These are phyloP conservation scores for Plebejus argus DNA, from an alignment of 2,888 invertebrate genomes.

Conservation along the genomic window DNA sequence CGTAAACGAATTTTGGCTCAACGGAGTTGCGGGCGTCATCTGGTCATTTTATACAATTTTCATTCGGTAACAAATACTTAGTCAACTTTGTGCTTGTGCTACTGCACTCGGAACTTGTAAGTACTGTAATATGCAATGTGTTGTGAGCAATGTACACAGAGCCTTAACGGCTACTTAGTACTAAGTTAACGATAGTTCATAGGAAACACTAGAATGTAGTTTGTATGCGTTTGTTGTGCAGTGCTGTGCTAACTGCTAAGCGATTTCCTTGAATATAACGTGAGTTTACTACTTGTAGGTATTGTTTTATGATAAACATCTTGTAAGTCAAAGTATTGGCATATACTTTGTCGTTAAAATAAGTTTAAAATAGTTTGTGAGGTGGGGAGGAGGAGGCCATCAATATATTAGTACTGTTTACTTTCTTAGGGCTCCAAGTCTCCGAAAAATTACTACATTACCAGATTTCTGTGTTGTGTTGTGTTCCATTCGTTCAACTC, in stretches of 20 bases:
- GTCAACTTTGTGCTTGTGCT: neutral
- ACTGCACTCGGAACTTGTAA: neutral
- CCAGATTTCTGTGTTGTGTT: too few species aligned
- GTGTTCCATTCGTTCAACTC: too few species aligned
- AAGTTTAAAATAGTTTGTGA: too few species aligned
- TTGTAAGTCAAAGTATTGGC: neutral
- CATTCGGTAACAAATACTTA: neutral
- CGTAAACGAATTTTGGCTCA: too few species aligned
- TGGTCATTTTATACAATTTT: neutral
- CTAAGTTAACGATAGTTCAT: neutral
- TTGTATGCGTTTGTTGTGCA: constrained; percentile 3
- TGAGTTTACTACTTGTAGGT: neutral
- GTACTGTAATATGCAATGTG: neutral
- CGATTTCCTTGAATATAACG: neutral
- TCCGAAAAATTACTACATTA: too few species aligned
- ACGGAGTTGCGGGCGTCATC: too few species aligned
- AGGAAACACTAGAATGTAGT: neutral
- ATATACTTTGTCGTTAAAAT: neutral
- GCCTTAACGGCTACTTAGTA: neutral
- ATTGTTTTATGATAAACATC: neutral
- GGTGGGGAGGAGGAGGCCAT: too few species aligned
- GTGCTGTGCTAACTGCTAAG: neutral
- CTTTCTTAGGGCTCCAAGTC: too few species aligned
- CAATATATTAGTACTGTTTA: too few species aligned
- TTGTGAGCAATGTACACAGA: neutral